phyloP scores from a whole-genome alignment of 1,140 invertebrate genomes.

The Chrysoperla carnea region DNA sequence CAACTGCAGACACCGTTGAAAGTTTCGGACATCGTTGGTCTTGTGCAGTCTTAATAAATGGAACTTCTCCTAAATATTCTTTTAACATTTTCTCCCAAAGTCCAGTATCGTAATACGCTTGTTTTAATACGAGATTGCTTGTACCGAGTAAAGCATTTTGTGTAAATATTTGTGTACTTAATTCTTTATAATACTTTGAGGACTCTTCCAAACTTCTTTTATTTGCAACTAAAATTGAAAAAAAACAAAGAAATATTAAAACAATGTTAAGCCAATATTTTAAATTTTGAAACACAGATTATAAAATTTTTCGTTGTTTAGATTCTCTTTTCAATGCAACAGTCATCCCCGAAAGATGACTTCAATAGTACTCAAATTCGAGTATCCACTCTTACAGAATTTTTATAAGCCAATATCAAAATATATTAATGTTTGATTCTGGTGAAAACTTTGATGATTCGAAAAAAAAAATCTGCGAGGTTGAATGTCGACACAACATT shows the following conservation, averaged over 20 bases:
- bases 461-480: too few species aligned
- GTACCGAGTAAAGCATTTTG: conserved; percentile 55
- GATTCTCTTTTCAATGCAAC: too few species aligned
- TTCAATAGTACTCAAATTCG: too few species aligned
- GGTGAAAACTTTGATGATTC: too few species aligned
- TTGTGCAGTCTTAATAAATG: conserved; percentile 44
- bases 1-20: conserved; percentile 60
- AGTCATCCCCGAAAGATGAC: too few species aligned
- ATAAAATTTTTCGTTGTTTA: too few species aligned
- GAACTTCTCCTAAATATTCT: conserved; percentile 44
- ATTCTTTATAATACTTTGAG: conserved; percentile 44
- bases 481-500: too few species aligned
- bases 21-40: conserved; percentile 45
- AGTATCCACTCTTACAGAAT: too few species aligned
- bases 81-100: conserved; percentile 71
- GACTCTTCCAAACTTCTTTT: conserved; percentile 38
- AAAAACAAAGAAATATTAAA: not conserved
- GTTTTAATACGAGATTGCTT: conserved; percentile 62
- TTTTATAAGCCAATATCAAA: too few species aligned
- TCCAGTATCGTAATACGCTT: conserved; percentile 80
- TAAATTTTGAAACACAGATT: too few species aligned
- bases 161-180: conserved; percentile 53
- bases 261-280: not conserved
- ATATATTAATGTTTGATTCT: too few species aligned
- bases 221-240: conserved; percentile 26